phyloP scores from a whole-genome alignment of 92 coral and sea anemone genomes.

The Anthopleura xanthogrammica region DNA sequence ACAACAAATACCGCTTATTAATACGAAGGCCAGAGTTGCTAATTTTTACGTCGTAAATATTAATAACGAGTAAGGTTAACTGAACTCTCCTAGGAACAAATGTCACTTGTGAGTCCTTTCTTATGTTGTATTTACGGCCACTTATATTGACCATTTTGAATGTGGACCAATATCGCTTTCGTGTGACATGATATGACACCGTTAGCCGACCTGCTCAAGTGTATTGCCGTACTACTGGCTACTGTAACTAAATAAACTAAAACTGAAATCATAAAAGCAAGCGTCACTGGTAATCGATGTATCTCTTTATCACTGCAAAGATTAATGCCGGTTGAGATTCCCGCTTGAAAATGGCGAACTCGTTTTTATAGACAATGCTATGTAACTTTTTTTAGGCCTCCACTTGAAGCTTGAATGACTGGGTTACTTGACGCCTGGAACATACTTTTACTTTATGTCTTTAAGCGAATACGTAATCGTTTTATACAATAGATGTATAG shows the following conservation, averaged over 20 bases:
- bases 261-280: neutral
- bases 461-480: neutral
- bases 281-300: neutral
- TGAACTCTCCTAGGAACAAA: constrained; percentile 8
- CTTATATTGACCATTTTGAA: neutral
- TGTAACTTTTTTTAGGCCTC: neutral
- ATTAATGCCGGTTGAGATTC: neutral
- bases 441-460: neutral
- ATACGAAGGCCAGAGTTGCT: constrained; percentile 30
- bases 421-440: neutral
- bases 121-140: constrained; percentile 4
- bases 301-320: too few species aligned
- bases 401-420: neutral
- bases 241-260: neutral
- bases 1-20: constrained; percentile 41
- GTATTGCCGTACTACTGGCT: constrained; percentile 1
- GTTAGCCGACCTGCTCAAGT: neutral
- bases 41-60: constrained; percentile 19
- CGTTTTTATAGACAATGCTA: neutral
- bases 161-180: constrained; percentile 3
- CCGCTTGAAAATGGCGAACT: neutral
- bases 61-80: constrained; percentile 11
- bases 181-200: constrained; percentile 2
- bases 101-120: neutral
- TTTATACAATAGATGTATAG: neutral